Base-by-base conservation (phyloP, 2,113 vertebrate species). In the Ariopsis seemanni region DNA sequence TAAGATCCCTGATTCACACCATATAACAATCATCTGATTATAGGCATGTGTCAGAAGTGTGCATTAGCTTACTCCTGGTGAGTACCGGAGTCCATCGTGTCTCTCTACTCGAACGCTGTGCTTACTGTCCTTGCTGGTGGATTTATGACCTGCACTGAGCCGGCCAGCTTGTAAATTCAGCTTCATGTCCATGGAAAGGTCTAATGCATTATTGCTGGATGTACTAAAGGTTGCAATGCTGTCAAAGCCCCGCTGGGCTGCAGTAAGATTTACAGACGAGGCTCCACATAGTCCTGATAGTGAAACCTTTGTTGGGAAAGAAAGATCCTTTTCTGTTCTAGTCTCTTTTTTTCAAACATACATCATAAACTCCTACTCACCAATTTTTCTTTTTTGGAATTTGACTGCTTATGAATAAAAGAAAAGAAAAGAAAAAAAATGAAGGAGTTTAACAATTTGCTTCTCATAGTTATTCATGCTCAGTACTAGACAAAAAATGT, bases 401-500 rank as follows among this genome's bases (percentile, higher is more conserved):
- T 86, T 88, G 34, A 82, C 86, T 89, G 90, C 91, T 82, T 89
- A 84, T 88, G 90, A 91, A 91, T 91, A 86, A 89, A 86, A 86
- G 12, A 30, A 88, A 84, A 90, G 89, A 88, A 92, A 90, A 48
- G 30, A 88, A 88, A 77, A 86, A 82, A 4, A 7, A 69, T 22
- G 42, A 91, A 87, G 86, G 91, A 91, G 75, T 62, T 72, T 72
- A 91, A 90, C 90, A 94, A 93, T 93, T 95, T 94, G 91, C 88
- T 50, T 90, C 90, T 93, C 88, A 84, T 67, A 87, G 88, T 90
- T 89, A 92, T 90, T 92, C 91, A 86, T 82, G 91, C 88, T 90
- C 60, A 69, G 82, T 87, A 87, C 90, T 82, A 92, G 89, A 93
- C 92, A 94, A 94, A 94, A 94, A 93, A 94, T 92, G 87, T 89